phyloP scores from a whole-genome alignment of 2,888 invertebrate genomes.

The Spisula solida region DNA sequence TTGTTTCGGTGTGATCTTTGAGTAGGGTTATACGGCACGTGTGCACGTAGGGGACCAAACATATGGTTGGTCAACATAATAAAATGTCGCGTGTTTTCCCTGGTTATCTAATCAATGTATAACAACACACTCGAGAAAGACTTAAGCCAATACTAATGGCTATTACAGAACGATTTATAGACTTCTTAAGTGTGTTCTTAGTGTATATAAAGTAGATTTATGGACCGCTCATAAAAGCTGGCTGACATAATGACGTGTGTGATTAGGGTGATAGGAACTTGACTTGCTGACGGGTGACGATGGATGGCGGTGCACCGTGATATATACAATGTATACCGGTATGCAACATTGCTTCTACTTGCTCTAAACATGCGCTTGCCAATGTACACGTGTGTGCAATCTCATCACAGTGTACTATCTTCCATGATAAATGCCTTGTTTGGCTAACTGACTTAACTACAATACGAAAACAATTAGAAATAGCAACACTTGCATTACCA shows the following conservation, averaged over 20 bases:
- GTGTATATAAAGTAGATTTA: constrained; percentile 17
- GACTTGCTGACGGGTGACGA: background rate
- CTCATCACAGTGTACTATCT: background rate
- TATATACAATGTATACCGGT: background rate
- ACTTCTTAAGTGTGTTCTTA: constrained; percentile 6
- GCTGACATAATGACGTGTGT: constrained; percentile 3
- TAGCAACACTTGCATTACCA: too few relatives aligned
- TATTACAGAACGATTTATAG: constrained; percentile 18
- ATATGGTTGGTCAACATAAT: background rate
- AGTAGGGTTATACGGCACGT: too few relatives aligned
- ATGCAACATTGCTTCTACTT: background rate
- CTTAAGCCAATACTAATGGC: constrained; percentile 18
- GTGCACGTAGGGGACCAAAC: too few relatives aligned
- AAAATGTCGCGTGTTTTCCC: background rate
- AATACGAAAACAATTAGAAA: too few relatives aligned
- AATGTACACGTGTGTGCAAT: background rate
- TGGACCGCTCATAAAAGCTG: background rate
- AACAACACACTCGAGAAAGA: background rate
- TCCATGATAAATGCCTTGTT: background rate
- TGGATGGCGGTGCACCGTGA: background rate
- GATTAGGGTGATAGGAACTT: background rate
- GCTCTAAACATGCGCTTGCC: background rate
- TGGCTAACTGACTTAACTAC: too few relatives aligned
- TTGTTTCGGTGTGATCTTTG: too few relatives aligned
- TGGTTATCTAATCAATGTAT: background rate